Base-by-base conservation (phyloP, 2,888 invertebrate genomes). In the Tillus elongatus region DNA sequence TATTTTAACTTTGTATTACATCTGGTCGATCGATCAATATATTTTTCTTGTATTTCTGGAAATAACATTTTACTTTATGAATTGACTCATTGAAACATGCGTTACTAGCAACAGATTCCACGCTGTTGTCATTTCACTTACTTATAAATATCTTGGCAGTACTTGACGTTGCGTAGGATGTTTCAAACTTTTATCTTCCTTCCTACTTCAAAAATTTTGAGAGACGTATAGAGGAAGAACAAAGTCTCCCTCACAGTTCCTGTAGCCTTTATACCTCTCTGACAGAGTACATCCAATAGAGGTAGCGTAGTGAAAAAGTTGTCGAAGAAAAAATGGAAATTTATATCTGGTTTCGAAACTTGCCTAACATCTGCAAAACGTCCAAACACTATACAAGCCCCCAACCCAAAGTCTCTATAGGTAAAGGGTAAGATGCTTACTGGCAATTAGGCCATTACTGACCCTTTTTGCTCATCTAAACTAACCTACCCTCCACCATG, bases 121-220 rank as follows among this genome's bases (percentile, higher is more conserved):
- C 39, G 38, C 28, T 51, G 30, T 50, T 50, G 30, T 47, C 47
- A 34, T 49, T 35, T 44, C 47, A 45, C 13, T 35, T 39, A 14
- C 31, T 34, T 4, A 47, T 28, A 15, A 42, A 15, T n/a, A 41
- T 43, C 4, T 33, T 29, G 12, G 15, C 2, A 11, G 10, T 14
- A 4, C 27, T 15, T 26, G 9, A 13, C 16, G 19, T n/a, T n/a
- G n/a, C 13, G 9, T 10, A 8, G n/a, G n/a, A 4, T 27, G 30
- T 19, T 19, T 38, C 35, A 31, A 34, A 43, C 8, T 1, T 2
- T 2, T 39, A 38, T 37, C 41, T 40, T 26, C 14, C 16, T 24
- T 24, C 28, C 14, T 42, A 41, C 15, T 44, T 40, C 2, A 40
- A 6, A 9, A 11, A 2, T 11, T 30, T 37, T 9, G 36, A 26